Conservation (phyloP, 2,888 invertebrate species). For the Latrodectus elegans region DNA sequence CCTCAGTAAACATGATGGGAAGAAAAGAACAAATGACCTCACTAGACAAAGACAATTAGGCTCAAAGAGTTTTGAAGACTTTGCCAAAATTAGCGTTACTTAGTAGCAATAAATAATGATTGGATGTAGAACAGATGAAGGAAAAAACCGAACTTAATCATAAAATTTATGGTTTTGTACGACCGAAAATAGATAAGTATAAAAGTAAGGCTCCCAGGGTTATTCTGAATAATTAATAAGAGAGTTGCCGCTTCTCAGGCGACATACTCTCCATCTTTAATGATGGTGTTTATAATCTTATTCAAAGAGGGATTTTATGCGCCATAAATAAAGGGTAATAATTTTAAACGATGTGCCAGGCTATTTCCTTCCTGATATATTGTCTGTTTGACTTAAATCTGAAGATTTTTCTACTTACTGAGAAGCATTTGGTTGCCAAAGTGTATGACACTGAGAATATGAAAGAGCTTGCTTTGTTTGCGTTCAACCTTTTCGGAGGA, state of each 20-base stretch:
- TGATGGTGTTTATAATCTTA: conserved; percentile 30
- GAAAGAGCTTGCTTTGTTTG: too few relatives aligned
- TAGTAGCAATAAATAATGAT: conserved; percentile 7
- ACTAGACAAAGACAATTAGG: conserved; percentile 12
- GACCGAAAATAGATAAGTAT: conserved; percentile 16
- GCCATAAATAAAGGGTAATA: conserved; percentile 36
- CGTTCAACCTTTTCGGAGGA: too few relatives aligned
- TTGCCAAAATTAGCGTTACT: conserved; percentile 21
- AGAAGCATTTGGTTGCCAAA: too few relatives aligned
- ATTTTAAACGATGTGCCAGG: conserved; percentile 7
- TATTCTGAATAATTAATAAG: conserved; percentile 39
- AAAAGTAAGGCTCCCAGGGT: conserved; percentile 27
- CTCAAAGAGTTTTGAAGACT: not conserved
- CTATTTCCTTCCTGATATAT: conserved; percentile 3
- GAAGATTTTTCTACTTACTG: not conserved
- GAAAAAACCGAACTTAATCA: conserved; percentile 15
- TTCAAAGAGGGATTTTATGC: conserved; percentile 13
- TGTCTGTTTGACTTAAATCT: not conserved
- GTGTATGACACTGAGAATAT: too few relatives aligned
- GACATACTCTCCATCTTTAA: not conserved
- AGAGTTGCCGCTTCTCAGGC: not conserved
- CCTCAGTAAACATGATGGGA: too few relatives aligned
- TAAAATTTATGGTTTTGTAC: conserved; percentile 17
- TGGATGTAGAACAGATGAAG: not conserved
- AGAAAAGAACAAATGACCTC: not conserved